These are phyloP conservation scores for Terebella lapidaria DNA, from an alignment of 2,888 invertebrate species.

Conservation along the genomic window DNA sequence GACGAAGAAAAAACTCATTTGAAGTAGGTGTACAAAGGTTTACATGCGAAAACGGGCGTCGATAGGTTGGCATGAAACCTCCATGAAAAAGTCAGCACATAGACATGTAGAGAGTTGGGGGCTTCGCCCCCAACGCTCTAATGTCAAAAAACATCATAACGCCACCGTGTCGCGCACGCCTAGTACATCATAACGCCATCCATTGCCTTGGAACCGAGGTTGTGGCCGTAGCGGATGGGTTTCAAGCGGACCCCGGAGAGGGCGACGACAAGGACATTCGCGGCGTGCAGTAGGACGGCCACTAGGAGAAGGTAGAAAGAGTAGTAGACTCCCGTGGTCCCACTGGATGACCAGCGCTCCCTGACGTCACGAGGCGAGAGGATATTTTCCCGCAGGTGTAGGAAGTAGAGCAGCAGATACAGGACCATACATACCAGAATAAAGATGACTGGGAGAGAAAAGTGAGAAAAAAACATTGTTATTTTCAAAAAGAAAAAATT, in stretches of 20 bases:
- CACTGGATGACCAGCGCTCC: slow-evolving; percentile 17
- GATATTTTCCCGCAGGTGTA: slow-evolving; percentile 15
- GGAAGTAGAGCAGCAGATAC: slow-evolving; percentile 13
- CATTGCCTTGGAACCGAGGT: slow-evolving; percentile 13
- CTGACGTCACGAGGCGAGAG: slow-evolving; percentile 3
- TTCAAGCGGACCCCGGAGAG: slow-evolving; percentile 8
- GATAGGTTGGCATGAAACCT: too few species aligned
- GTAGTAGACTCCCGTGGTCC: slow-evolving; percentile 8
- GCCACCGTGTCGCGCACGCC: too few species aligned
- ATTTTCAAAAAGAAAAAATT: background rate
- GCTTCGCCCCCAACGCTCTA: too few species aligned
- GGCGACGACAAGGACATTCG: slow-evolving; percentile 11
- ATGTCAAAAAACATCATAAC: too few species aligned
- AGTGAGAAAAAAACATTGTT: background rate
- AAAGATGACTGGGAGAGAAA: slow-evolving; percentile 9
- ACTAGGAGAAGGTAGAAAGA: slow-evolving; percentile 14
- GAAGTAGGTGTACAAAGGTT: too few species aligned
- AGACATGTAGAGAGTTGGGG: too few species aligned
- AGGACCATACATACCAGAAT: slow-evolving; percentile 6
- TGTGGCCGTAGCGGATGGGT: slow-evolving; percentile 5
- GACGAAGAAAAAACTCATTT: too few species aligned
- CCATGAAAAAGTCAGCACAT: too few species aligned
- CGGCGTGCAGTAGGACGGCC: slow-evolving; percentile 4
- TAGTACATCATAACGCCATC: slow-evolving; percentile 22
- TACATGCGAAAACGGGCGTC: too few species aligned